Evolutionary conservation across 2,888 invertebrate species (phyloP), one percentile per base, ranked within the genome.

Genomic region (Drosophila pseudotakahashii): DNA sequence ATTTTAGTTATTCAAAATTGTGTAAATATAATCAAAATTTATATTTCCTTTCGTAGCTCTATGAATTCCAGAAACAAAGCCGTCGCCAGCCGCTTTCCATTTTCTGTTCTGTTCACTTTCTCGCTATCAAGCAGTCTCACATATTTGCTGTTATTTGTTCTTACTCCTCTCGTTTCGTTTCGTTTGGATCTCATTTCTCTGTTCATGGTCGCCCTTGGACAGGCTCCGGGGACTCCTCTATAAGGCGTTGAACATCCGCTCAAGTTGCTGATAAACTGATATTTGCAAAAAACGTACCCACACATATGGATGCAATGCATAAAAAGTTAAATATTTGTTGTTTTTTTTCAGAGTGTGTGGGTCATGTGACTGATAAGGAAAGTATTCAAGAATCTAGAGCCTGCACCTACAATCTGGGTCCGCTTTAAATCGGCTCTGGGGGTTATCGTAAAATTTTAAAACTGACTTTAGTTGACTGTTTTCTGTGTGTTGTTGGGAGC

Each of bases 11-110:
- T 61, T 63, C 70, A 39, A 75, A 76, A 71, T 59, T 52, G 67
- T 86, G 81, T 81, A 81, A 87, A 81, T 87, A 79, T 62, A 84
- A 78, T 81, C 70, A 75, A 87, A 81, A 87, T 77, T 64, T 84
- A 78, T 86, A 58, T 69, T 51, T 37, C 32, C 45, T 37, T 71
- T 73, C 55, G 67, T 67, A 67, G 68, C 67, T 68, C 32, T 34
- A 41, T 62, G 34, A 68, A 67, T 48, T 48, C 23, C 52, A 60
- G 72, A 69, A 69, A 61, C 48, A 42, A 62, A 48, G 47, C 62
- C 63, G 62, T 62, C 11, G 39, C 62, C 45, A 39, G 58, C 48
- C 44, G 37, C 34, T 16, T 37, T 39, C 19, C 13, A 16, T 23
- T 23, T 41, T 42, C 32, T 41, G 37, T 39, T 52, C 51, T 54